Evolutionary conservation across 2,888 invertebrate genomes (phyloP).

Genomic region (Eupeodes luniger): DNA sequence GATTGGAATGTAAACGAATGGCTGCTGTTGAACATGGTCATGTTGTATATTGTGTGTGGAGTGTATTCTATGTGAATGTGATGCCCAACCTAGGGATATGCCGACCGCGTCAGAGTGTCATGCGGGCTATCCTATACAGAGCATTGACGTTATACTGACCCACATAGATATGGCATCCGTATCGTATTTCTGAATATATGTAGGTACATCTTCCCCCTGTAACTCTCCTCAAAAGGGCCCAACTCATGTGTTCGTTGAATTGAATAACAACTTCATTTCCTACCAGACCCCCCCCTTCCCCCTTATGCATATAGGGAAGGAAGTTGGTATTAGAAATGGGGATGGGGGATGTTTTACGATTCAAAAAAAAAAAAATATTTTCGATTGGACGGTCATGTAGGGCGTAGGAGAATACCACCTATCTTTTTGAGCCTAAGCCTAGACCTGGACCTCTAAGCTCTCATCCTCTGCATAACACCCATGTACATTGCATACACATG

Average conservation of each 20-base stretch:
- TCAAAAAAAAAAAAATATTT: slow-evolving; percentile 15
- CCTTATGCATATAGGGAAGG: no score
- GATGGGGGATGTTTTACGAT: neutral
- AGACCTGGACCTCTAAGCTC: neutral
- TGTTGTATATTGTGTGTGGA: slow-evolving; percentile 36
- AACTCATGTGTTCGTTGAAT: slow-evolving; percentile 65
- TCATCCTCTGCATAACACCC: neutral
- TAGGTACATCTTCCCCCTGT: neutral
- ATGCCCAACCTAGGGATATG: neutral
- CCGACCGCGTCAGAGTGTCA: slow-evolving; percentile 47
- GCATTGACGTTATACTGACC: slow-evolving; percentile 77
- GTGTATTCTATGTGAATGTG: neutral
- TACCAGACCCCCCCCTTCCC: neutral
- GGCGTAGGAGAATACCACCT: neutral
- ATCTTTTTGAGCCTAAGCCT: neutral
- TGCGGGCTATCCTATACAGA: slow-evolving; percentile 36
- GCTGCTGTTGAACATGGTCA: slow-evolving; percentile 65
- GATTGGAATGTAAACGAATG: slow-evolving; percentile 59
- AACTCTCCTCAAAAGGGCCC: neutral
- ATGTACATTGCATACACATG: neutral
- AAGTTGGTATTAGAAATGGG: neutral
- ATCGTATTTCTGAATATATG: slow-evolving; percentile 50
- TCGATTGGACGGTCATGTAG: slow-evolving; percentile 16
- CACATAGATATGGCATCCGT: slow-evolving; percentile 75
- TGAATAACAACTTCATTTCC: slow-evolving; percentile 72